These are phyloP conservation scores for Epizoanthus scotinus DNA, from an alignment of 92 coral and sea anemone species.

Conservation along the genomic window DNA sequence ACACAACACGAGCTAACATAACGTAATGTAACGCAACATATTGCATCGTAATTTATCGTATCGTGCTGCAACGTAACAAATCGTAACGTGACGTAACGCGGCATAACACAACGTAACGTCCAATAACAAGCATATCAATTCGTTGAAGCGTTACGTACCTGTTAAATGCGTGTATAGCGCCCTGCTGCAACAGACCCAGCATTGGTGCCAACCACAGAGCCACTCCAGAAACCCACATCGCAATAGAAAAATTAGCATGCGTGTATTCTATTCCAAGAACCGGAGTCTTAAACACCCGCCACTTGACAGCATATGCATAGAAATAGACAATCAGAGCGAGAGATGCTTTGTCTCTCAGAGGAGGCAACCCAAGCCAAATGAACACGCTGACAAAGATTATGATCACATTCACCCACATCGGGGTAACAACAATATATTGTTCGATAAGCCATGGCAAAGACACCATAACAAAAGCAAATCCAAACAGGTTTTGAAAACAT, in stretches of 20 bases:
- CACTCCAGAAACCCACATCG: conserved; percentile 66
- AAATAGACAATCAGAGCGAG: conserved; percentile 69
- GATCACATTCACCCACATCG: conserved; percentile 49
- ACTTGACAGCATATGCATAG: conserved; percentile 78
- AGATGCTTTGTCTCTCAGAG: conserved; percentile 71
- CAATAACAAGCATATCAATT: too few species aligned
- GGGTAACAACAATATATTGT: conserved; percentile 64
- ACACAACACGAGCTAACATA: too few species aligned
- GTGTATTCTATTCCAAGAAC: conserved; percentile 53
- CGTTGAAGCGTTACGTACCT: too few species aligned
- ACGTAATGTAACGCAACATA: too few species aligned
- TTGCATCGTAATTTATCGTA: too few species aligned
- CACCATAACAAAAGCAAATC: conserved; percentile 68
- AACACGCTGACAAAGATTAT: conserved; percentile 50
- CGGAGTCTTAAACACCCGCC: conserved; percentile 79
- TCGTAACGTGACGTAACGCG: too few species aligned
- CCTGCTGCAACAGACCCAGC: conserved; percentile 61
- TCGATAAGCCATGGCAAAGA: conserved; percentile 85
- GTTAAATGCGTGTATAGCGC: conserved; percentile 60
- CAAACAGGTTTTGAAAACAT: conserved; percentile 16
- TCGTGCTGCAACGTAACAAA: too few species aligned
- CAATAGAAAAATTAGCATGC: conserved; percentile 20
- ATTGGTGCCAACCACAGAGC: conserved; percentile 70
- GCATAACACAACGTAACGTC: too few species aligned
- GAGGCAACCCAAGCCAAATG: conserved; percentile 82